A percentile compares a stretch with the other conserved stretches of the same genome.
Conservation (phyloP, 2,797 vertebrate species). For the Psittacula echo region DNA sequence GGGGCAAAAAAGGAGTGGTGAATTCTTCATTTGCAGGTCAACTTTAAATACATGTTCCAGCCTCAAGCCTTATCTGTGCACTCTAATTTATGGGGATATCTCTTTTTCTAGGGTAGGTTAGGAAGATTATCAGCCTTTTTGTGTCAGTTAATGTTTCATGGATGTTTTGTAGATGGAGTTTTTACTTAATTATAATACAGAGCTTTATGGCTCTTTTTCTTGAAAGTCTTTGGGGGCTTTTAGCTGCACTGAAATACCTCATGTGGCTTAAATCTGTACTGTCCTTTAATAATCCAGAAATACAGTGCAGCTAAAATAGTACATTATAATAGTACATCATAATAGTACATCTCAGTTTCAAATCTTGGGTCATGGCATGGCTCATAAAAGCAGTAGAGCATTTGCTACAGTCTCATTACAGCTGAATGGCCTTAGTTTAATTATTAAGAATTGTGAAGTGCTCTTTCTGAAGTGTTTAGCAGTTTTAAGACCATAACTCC, state of each 20-base stretch:
- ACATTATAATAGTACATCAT: neutral
- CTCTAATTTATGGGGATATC: neutral
- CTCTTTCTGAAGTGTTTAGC: neutral
- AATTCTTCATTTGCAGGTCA: constrained; percentile 71
- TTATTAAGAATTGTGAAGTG: neutral
- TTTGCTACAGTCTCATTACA: neutral
- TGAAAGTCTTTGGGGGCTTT: neutral
- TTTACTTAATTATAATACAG: neutral
- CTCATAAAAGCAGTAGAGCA: neutral
- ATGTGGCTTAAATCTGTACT: neutral
- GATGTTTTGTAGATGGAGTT: neutral
- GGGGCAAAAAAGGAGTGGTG: neutral
- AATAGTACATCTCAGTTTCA: neutral
- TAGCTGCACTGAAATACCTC: neutral
- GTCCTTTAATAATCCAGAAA: neutral
- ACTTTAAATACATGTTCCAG: constrained; percentile 66
- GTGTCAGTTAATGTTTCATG: neutral
- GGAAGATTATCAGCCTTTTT: neutral
- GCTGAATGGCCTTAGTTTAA: neutral
- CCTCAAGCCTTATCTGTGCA: constrained; percentile 50
- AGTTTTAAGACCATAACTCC: constrained; percentile 56
- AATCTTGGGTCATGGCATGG: neutral
- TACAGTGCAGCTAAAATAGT: neutral
- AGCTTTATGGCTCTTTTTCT: neutral
- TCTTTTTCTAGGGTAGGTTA: neutral